Evolutionary conservation across 2,888 invertebrate species (phyloP).

Genomic region (Lasioglossum zephyrum): DNA sequence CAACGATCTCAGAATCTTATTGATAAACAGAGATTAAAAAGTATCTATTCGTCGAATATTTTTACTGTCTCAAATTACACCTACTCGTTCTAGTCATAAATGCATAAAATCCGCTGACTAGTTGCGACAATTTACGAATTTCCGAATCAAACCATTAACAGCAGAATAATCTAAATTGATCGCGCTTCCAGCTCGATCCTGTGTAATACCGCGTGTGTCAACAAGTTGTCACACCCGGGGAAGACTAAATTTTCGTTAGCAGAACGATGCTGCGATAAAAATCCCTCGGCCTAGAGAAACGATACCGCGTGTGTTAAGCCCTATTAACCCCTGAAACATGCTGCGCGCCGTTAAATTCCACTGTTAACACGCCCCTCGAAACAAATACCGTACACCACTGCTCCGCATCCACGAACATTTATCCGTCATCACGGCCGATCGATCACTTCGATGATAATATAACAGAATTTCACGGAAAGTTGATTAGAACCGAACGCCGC

Average conservation of each 20-base stretch:
- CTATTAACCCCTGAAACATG: conserved; percentile 17
- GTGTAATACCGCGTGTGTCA: not conserved
- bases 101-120: too few relatives aligned
- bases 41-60: too few relatives aligned
- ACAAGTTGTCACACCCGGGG: not conserved
- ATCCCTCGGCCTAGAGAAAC: not conserved
- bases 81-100: too few relatives aligned
- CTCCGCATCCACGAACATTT: not conserved
- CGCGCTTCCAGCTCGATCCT: too few relatives aligned
- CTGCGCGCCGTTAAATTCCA: not conserved
- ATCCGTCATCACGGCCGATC: not conserved
- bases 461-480: conserved; percentile 8
- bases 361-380: conserved; percentile 6
- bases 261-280: not conserved
- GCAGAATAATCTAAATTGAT: too few relatives aligned
- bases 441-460: conserved; percentile 1
- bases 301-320: not conserved
- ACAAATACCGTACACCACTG: conserved; percentile 3
- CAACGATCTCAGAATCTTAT: too few relatives aligned
- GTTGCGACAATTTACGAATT: too few relatives aligned
- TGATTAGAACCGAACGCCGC: not conserved
- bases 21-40: too few relatives aligned
- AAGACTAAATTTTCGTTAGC: not conserved
- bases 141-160: too few relatives aligned
- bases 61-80: too few relatives aligned